phyloP scores from a whole-genome alignment of 2,888 invertebrate species.

The Exocentrus adspersus region DNA sequence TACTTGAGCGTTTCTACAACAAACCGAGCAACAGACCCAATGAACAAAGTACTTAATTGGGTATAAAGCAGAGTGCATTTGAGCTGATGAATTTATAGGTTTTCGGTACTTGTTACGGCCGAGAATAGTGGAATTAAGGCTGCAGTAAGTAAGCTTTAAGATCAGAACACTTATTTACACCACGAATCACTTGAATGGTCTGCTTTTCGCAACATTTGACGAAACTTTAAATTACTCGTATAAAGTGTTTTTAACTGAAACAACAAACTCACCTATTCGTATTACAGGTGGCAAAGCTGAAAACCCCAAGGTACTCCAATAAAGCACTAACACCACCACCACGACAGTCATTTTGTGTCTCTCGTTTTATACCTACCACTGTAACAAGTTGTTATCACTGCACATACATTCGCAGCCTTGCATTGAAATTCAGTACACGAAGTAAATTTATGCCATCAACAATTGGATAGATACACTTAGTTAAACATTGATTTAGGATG shows the following conservation, averaged over 20 bases:
- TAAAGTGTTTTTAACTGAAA: no score
- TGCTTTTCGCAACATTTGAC: no score
- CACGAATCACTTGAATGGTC: no score
- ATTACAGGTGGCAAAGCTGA: slow-evolving; percentile 72
- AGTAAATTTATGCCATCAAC: slow-evolving; percentile 47
- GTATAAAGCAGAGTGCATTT: background rate
- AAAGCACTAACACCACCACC: slow-evolving; percentile 26
- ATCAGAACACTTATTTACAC: no score
- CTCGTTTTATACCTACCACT: slow-evolving; percentile 45
- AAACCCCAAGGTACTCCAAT: slow-evolving; percentile 52
- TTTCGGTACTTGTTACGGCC: background rate
- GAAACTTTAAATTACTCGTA: no score
- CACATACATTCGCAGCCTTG: slow-evolving; percentile 42
- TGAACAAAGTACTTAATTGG: background rate
- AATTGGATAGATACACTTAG: slow-evolving; percentile 49
- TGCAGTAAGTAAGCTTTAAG: no score
- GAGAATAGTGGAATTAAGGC: background rate
- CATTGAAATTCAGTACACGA: slow-evolving; percentile 36
- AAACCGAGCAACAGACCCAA: no score
- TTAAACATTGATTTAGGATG: slow-evolving; percentile 50
- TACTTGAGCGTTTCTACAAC: background rate
- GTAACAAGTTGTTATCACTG: slow-evolving; percentile 45
- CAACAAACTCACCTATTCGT: slow-evolving; percentile 71
- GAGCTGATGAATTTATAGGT: background rate
- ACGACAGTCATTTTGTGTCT: slow-evolving; percentile 45